Evolutionary conservation across 2,113 vertebrate species (phyloP).

Genomic region (Cygnus buccinator): DNA sequence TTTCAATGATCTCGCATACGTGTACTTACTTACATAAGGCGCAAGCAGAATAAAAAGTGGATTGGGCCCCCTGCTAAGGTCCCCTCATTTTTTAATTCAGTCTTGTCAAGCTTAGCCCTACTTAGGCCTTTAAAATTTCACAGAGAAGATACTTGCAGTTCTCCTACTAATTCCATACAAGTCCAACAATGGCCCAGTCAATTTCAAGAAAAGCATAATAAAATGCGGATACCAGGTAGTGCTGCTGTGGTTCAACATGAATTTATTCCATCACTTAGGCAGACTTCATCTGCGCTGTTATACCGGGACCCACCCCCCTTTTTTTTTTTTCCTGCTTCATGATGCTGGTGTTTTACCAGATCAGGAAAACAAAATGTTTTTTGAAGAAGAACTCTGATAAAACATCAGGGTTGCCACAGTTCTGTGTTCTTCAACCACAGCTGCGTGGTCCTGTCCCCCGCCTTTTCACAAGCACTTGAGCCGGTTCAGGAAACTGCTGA

Average conservation of each 20-base stretch:
- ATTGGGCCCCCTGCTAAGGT: not conserved
- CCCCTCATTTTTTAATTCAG: not conserved
- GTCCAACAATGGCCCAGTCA: not conserved
- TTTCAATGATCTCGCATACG: not conserved
- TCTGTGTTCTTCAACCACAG: not conserved
- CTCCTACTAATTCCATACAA: not conserved
- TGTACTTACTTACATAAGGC: not conserved
- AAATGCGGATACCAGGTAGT: rapidly evolving
- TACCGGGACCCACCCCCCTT: not conserved
- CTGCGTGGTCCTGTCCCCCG: not conserved
- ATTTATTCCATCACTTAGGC: not conserved
- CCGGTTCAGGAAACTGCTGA: constrained; percentile 10
- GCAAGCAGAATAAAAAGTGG: not conserved
- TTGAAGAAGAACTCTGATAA: not conserved
- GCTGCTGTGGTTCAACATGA: not conserved
- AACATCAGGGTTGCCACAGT: not conserved
- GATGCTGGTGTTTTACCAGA: not conserved
- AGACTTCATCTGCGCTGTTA: not conserved
- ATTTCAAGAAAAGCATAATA: not conserved
- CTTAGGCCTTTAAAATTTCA: not conserved
- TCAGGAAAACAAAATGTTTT: not conserved
- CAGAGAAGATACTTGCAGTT: not conserved
- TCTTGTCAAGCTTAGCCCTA: not conserved
- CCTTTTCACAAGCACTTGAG: not conserved
- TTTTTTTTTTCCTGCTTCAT: not conserved